Conservation (phyloP, 2,888 invertebrate genomes). For the Diarsia brunnea region DNA sequence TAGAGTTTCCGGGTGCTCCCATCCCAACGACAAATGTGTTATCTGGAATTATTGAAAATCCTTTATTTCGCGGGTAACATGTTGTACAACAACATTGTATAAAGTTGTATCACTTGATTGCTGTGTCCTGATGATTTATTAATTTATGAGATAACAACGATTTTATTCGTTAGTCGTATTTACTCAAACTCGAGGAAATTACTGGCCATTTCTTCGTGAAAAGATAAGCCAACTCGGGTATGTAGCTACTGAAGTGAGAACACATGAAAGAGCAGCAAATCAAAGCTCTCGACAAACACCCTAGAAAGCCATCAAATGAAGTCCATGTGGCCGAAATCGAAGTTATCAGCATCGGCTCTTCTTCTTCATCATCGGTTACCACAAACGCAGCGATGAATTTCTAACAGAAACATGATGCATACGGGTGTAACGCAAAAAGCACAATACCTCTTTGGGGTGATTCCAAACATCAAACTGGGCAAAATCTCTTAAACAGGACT, state of each 20-base stretch:
- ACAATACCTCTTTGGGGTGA: background rate
- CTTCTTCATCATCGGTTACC: too few species aligned
- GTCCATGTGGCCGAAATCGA: background rate
- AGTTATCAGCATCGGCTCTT: too few species aligned
- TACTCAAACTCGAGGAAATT: too few species aligned
- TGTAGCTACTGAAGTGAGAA: background rate
- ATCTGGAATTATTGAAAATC: conserved; percentile 87
- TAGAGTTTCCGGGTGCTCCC: conserved; percentile 92
- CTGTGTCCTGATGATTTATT: background rate
- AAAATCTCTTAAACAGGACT: too few species aligned
- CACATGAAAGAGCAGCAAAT: background rate
- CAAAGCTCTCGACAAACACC: background rate
- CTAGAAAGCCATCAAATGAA: background rate
- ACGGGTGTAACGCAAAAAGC: background rate
- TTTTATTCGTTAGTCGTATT: background rate
- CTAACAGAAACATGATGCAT: background rate
- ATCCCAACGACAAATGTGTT: conserved; percentile 93
- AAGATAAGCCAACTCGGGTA: background rate
- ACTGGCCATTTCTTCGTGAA: background rate
- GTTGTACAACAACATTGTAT: too few species aligned
- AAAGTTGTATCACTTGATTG: too few species aligned
- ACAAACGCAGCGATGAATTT: background rate
- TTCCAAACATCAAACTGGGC: background rate
- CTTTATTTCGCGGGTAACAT: background rate
- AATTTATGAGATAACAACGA: background rate